Conservation (phyloP, 2,888 invertebrate species). For the Hirtodrosophila alboralis region DNA sequence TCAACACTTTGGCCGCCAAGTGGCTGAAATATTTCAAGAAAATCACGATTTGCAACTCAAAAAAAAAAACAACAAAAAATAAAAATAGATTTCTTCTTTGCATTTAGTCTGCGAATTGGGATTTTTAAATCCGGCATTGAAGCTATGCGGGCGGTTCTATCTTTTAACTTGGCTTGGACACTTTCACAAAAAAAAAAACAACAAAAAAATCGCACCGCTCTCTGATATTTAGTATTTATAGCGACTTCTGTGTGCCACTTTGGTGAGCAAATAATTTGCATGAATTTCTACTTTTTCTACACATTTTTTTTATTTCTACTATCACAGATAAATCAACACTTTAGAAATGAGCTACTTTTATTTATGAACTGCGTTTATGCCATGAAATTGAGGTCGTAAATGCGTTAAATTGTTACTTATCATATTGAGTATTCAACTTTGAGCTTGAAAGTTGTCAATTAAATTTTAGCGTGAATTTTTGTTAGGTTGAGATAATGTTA, state of each 20-base stretch:
- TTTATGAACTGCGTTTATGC: conserved; percentile 5
- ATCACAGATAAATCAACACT: background rate
- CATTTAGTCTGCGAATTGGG: too few species aligned
- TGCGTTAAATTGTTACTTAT: too few species aligned
- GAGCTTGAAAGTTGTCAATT: too few species aligned
- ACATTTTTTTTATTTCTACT: too few species aligned
- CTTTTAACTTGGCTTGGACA: conserved; percentile 42
- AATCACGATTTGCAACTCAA: conserved; percentile 70
- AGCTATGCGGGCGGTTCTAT: conserved; percentile 25
- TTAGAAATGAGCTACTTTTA: conserved; percentile 12
- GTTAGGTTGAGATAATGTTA: too few species aligned
- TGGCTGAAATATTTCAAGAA: conserved; percentile 70
- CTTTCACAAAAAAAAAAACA: too few species aligned
- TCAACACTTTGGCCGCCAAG: conserved; percentile 31
- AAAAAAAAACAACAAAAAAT: too few species aligned
- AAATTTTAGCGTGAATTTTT: too few species aligned
- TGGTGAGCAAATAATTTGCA: conserved; percentile 50
- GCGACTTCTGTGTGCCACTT: conserved; percentile 64
- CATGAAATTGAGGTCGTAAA: too few species aligned
- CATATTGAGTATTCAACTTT: too few species aligned
- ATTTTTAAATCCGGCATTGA: background rate
- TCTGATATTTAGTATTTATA: conserved; percentile 44
- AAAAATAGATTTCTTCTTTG: too few species aligned
- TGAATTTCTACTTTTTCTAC: conserved; percentile 42
- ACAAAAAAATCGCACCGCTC: conserved; percentile 19